Base-by-base conservation (phyloP, 2,888 invertebrate genomes). In the Branchellion lobata region DNA sequence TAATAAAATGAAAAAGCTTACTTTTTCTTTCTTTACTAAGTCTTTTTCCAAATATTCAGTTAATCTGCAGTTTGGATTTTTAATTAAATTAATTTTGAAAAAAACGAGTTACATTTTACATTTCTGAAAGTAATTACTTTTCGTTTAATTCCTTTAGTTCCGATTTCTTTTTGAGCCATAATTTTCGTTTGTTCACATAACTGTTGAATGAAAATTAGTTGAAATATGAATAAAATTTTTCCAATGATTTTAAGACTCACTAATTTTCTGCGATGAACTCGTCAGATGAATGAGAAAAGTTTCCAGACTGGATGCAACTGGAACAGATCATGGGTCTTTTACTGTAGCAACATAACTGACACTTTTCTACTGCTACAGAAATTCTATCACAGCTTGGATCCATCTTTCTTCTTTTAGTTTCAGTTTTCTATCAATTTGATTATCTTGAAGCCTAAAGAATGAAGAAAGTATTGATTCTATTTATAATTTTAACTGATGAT, bases 291-390 rank as follows among this genome's bases (percentile, higher is more conserved):
- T 81, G 79, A 8, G 61, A 69, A 71, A 82, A 82, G 34, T 80
- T 78, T 29, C 82, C 82, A 24, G 68, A 80, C 14, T 40, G 36
- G 27, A 82, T 79, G 47, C 82, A 82, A 21, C 80, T 76, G 69
- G 71, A 65, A 68, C 82, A 82, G 68, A 80, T 81, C 71, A 82
- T 82, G 1, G 80, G 78, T 21, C 82, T 73, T 69, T 78, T 79
- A 27, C 79, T 80, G n/a, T 74, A 78, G 14, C 74, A 72, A 77
- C 82, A 82, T 34, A 82, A 40, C 47, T 81, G 81, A 53, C 82
- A 82, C 11, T 80, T 69, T 72, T 82, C 82, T 18, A 82, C 82
- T 29, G 82, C 81, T 24, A 82, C 81, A 78, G 80, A 81, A 18
- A 82, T 82, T 14, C 51, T 78, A 1, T 79, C 77, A 61, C 74